Evolutionary conservation across 2,888 invertebrate species (phyloP), one percentile per base, ranked within the genome.

Genomic region (Fissipunctia ypsillon): DNA sequence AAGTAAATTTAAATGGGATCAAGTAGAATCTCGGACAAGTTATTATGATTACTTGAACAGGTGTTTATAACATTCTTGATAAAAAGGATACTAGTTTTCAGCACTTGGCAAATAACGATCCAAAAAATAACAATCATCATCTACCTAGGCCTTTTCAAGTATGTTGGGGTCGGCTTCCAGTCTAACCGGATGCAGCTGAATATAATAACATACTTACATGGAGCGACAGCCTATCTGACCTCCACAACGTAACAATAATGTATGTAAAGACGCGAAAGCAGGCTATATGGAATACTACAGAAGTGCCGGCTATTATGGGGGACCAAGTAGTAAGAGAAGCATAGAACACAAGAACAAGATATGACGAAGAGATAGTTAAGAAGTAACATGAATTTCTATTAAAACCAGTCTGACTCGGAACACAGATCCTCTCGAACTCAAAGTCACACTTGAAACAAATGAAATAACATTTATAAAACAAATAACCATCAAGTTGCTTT

Each of bases 351-450:
- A 73, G 19, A 72, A 45, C 57, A 67, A 35, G 35, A 38, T 38
- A 35, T 60, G 45, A 41, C n/a, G 22, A 35, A 57, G 25, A 43
- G 12, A 41, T 35, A 43, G 19, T 43, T 19, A 43, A 56, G 56
- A 67, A 76, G 41, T 50, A 16, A 72, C 41, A 57, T 54, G 3
- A 38, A 76, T 57, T 50, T 35, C 48, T 48, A 74, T 57, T 66
- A 22, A 50, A 76, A 76, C 76, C 31, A 56, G 65, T 56, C 65
- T 73, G 19, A 41, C 35, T 35, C 35, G 6, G 9, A 60, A 25
- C 31, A 35, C 35, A 43, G 73, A 73, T 59, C 19, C 25, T 35
- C 50, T 48, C 10, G 48, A 48, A 48, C 41, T 69, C 14, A 45
- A 35, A 54, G 52, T n/a, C 41, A n/a, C 48, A 10, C 48, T n/a